Evolutionary conservation across 2,888 invertebrate genomes (phyloP).

Genomic region (Tipula lateralis): DNA sequence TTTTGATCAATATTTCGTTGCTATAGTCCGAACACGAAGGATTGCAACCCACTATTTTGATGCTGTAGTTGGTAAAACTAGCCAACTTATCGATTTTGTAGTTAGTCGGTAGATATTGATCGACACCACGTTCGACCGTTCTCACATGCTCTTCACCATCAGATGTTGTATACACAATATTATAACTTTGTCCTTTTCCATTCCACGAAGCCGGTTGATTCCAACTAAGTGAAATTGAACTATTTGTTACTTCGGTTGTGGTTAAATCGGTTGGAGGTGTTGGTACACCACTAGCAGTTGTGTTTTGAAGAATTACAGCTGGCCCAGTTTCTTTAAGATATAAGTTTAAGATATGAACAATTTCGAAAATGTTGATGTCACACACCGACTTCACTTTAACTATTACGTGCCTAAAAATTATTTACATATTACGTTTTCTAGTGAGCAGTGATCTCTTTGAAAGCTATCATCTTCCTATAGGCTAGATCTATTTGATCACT

Average conservation of each 20-base stretch:
- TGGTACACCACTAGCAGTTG: constrained; percentile 33
- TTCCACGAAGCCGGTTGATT: constrained; percentile 60
- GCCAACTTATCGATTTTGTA: constrained; percentile 29
- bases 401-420: no score
- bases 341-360: no score
- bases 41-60: constrained; percentile 33
- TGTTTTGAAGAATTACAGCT: constrained; percentile 48
- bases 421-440: no score
- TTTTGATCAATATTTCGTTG: constrained; percentile 31
- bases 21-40: constrained; percentile 31
- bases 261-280: neutral
- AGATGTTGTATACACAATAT: neutral
- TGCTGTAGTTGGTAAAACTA: constrained; percentile 31
- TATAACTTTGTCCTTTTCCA: constrained; percentile 49
- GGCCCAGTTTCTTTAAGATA: constrained; percentile 49
- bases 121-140: neutral
- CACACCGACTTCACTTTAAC: no score
- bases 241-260: neutral
- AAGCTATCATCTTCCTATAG: no score
- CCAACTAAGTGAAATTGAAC: constrained; percentile 40
- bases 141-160: neutral
- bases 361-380: no score
- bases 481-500: no score
- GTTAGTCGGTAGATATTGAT: constrained; percentile 24
- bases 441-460: no score